A percentile compares a stretch with the other conserved stretches of the same genome.
These are phyloP conservation scores for Idaea dimidiata DNA, from an alignment of 2,888 invertebrate species.

Conservation along the genomic window DNA sequence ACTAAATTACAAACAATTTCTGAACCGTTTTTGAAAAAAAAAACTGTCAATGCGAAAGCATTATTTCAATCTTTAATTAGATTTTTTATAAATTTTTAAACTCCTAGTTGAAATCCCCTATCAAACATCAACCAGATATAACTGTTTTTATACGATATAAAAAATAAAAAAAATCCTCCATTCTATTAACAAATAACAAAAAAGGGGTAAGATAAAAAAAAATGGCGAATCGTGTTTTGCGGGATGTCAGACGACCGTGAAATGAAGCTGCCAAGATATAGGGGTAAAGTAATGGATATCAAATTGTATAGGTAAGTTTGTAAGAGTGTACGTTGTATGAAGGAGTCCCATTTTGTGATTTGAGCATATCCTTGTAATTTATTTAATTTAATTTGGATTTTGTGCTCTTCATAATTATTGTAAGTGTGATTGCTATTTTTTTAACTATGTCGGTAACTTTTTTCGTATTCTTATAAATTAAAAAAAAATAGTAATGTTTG, in stretches of 20 bases:
- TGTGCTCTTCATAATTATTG: too few species aligned
- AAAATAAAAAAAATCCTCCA: background rate
- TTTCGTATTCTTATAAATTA: too few species aligned
- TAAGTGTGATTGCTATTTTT: too few species aligned
- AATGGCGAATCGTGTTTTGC: conserved; percentile 40
- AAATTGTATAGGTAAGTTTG: background rate
- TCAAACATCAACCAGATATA: background rate
- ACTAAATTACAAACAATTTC: too few species aligned
- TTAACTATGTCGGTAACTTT: too few species aligned
- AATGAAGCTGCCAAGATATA: conserved; percentile 40
- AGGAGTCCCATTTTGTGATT: background rate
- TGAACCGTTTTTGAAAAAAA: too few species aligned
- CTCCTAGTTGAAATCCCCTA: too few species aligned
- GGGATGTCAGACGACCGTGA: conserved; percentile 43
- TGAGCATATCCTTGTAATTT: background rate
- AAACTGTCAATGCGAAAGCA: too few species aligned
- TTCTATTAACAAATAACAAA: conserved; percentile 14
- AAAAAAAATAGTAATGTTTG: too few species aligned
- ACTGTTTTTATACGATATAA: background rate
- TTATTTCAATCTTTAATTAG: too few species aligned
- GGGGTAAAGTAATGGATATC: background rate
- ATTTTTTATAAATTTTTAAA: too few species aligned
- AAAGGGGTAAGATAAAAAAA: conserved; percentile 36
- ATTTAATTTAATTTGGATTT: too few species aligned
- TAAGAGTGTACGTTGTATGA: background rate